Evolutionary conservation across 2,888 invertebrate species (phyloP).

Genomic region (Drosophila multiciliata): DNA sequence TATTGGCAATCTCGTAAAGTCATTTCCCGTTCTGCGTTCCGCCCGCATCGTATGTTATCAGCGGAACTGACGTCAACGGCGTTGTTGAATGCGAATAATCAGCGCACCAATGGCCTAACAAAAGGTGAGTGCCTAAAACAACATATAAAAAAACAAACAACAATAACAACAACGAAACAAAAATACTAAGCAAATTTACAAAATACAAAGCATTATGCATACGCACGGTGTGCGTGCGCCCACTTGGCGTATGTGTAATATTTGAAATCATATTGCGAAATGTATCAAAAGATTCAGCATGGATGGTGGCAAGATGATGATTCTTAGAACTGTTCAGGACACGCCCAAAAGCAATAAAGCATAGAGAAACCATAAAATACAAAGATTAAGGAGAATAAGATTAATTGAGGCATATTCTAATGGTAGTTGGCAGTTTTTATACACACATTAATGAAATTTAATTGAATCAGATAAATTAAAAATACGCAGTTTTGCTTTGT

Average conservation of each 20-base stretch:
- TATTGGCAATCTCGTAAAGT: constrained; percentile 57
- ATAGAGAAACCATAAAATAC: not conserved
- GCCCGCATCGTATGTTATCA: constrained; percentile 83
- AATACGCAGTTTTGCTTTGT: not conserved
- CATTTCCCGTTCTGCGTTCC: constrained; percentile 42
- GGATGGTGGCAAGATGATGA: constrained; percentile 7
- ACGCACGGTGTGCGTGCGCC: constrained; percentile 36
- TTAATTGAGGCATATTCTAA: not conserved
- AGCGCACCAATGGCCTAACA: constrained; percentile 73
- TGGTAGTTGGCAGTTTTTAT: not conserved
- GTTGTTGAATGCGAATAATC: constrained; percentile 77
- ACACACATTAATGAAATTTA: not conserved
- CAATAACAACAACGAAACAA: not conserved
- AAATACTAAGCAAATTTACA: constrained; percentile 17
- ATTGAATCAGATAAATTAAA: not conserved
- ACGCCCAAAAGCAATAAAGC: not conserved
- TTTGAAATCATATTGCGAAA: constrained; percentile 28
- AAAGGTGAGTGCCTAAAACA: constrained; percentile 67
- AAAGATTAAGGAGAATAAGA: too few species aligned
- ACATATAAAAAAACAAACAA: not conserved
- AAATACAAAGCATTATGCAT: constrained; percentile 44
- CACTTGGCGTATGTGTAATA: constrained; percentile 44
- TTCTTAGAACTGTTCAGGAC: constrained; percentile 17
- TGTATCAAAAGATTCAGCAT: constrained; percentile 2
- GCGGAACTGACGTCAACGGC: constrained; percentile 83